Evolutionary conservation across 2,888 invertebrate genomes (phyloP).

Genomic region (Brachycybe producta): DNA sequence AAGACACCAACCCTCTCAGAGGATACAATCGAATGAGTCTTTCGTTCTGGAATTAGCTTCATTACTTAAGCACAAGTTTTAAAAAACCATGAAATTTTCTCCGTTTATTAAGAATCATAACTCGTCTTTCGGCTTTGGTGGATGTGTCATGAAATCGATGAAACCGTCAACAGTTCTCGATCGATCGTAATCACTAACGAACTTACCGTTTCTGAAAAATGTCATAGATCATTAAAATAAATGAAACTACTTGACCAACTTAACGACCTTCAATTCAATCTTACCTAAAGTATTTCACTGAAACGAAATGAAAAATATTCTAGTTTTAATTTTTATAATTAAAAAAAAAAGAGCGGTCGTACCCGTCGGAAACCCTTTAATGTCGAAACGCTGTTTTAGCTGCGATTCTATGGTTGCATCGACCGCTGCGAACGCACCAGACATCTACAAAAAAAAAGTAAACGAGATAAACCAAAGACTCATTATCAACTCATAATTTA

Average conservation of each 20-base stretch:
- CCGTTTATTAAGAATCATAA: constrained; percentile 15
- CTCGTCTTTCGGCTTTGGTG: constrained; percentile 24
- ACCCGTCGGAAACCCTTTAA: constrained; percentile 54
- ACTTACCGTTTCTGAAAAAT: constrained; percentile 42
- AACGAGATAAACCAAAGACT: neutral
- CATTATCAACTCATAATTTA: too few relatives aligned
- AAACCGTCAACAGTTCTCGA: constrained; percentile 44
- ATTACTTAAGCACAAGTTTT: too few relatives aligned
- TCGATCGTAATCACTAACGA: constrained; percentile 44
- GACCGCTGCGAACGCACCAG: constrained; percentile 43
- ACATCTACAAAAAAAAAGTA: constrained; percentile 14
- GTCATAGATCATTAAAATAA: neutral
- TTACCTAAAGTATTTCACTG: constrained; percentile 36
- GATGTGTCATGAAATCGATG: constrained; percentile 39
- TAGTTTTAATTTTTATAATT: neutral
- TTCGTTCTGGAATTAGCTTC: too few relatives aligned
- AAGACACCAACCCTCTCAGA: too few relatives aligned
- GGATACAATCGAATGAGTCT: too few relatives aligned
- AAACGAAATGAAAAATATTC: constrained; percentile 16
- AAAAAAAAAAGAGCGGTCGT: constrained; percentile 40
- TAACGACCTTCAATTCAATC: too few relatives aligned
- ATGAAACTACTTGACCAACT: neutral
- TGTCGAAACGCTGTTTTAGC: constrained; percentile 45
- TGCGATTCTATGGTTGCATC: constrained; percentile 52
- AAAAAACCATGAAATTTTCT: too few relatives aligned